Conservation (phyloP, 2,888 invertebrate species). For the Willowsia nigromaculata region DNA sequence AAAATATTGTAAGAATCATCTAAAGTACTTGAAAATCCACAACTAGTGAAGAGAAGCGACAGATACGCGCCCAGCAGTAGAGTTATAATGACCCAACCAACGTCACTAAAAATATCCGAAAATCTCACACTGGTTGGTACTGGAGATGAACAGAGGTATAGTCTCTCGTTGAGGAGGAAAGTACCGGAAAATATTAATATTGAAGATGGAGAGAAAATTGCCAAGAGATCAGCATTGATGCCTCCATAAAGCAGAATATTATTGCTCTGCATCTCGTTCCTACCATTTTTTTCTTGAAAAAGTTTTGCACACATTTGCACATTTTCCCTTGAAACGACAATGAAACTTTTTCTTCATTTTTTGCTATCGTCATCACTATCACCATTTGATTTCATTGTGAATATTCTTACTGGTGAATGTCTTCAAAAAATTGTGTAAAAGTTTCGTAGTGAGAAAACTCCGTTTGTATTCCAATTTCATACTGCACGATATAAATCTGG, state of each 20-base stretch:
- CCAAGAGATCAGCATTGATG: conserved; percentile 62
- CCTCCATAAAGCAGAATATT: conserved; percentile 51
- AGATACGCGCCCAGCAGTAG: background rate
- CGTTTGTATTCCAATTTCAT: background rate
- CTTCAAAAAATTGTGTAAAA: background rate
- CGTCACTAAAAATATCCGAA: background rate
- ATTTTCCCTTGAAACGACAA: conserved; percentile 16
- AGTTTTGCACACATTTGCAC: conserved; percentile 60
- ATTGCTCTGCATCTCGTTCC: background rate
- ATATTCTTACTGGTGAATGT: background rate
- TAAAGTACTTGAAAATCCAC: conserved; percentile 49
- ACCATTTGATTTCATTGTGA: conserved; percentile 28
- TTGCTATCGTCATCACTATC: conserved; percentile 1
- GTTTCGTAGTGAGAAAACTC: background rate
- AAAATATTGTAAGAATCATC: conserved; percentile 57
- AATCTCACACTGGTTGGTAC: conserved; percentile 20
- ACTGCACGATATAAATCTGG: background rate
- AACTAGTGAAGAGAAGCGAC: conserved; percentile 27
- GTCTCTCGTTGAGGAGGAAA: background rate
- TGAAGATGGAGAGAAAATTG: conserved; percentile 58
- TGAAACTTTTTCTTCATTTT: background rate
- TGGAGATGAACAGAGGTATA: background rate
- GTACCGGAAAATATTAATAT: conserved; percentile 20
- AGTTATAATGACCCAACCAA: background rate
- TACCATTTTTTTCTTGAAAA: background rate